Base-by-base conservation (phyloP, 2,888 invertebrate genomes). In the Nomada lathburiana region DNA sequence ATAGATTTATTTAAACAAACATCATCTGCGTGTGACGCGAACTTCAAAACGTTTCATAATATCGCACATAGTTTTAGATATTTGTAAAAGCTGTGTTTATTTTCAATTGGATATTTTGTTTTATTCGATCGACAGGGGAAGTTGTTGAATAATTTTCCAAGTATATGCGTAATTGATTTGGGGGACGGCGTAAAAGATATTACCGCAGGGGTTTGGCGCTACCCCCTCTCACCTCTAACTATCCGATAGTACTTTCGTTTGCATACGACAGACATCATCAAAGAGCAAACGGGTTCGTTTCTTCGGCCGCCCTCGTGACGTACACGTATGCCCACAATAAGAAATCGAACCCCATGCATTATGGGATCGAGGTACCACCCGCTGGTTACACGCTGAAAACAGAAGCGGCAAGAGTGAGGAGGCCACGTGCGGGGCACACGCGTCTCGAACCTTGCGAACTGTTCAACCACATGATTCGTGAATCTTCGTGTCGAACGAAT, bases 391-490 rank as follows among this genome's bases (percentile, higher is more conserved):
- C 87, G 92, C 91, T 92, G 88, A 87, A 89, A 90, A 90, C 92
- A 92, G 92, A 92, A 90, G 87, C 89, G 85, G 89, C 89, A 82
- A 84, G 85, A 86, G 87, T 82, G 87, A 86, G 80, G 84, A 88
- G 89, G 88, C 72, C 92, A 93, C 93, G 93, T 91, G 93, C 85
- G 63, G 47, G 85, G 86, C 81, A 86, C 86, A 84, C 87, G 89
- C 86, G 88, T 90, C 83, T 88, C 89, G 85, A 78, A 90, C 91
- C 91, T 92, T 90, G 88, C 86, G 90, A 93, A 91, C 92, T 93
- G 93, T 92, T 89, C 91, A 88, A 89, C 90, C 92, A 89, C 88
- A 89, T 92, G 91, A 92, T 92, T 90, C 76, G 67, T 68, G 81
- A 86, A 84, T 85, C 80, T 80, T 82, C 78, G 71, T 69, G 85